Evolutionary conservation across 2,113 vertebrate species (phyloP), one percentile per base, ranked within the genome.

Genomic region (Dromiciops gliroides): DNA sequence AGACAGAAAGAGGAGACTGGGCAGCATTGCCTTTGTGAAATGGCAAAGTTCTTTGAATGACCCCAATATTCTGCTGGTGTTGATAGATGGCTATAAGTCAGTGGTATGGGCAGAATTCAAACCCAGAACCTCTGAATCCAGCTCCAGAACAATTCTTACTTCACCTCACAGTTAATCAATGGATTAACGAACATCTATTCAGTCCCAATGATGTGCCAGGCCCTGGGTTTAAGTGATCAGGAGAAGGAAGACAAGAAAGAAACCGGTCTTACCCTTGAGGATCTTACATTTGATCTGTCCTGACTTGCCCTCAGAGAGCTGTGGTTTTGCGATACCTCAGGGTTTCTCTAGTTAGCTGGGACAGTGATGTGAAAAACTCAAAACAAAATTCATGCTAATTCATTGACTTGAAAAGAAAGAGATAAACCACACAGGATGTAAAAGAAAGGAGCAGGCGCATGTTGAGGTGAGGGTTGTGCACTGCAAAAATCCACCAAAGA

Each of bases 381-480:
- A 91, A 93, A 60, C 56, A 89, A 31, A 94, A 53, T 90, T 51
- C 25, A 44, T 19, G 60, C 23, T 56, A 48, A 53, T 25, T 96
- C 49, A 89, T 26, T 89, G 47, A 56, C 10, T 31, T 89, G n/a
- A 12, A 51, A 92, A 91, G 89, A 48, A 53, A 67, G 26, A 48
- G 47, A 52, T 25, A 89, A 94, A 91, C 51, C 23, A 50, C 89
- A 50, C 7, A 8, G 26, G 67, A 44, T 83, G 67, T 83, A 19
- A 14, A 44, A 83, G 7, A 23, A 22, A 19, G 67, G 16, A 44
- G n/a, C n/a, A 44, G 67, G n/a, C 23, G 7, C n/a, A 44, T 44
- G 8, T 44, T 23, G n/a, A 7, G 19, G n/a, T 44, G 7, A 83
- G n/a, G 26, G 67, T 0, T 83, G n/a, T n/a, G 2, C 37, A 8